Evolutionary conservation across 2,888 invertebrate species (phyloP), one percentile per base, ranked within the genome.

Genomic region (Agrypnus murinus): DNA sequence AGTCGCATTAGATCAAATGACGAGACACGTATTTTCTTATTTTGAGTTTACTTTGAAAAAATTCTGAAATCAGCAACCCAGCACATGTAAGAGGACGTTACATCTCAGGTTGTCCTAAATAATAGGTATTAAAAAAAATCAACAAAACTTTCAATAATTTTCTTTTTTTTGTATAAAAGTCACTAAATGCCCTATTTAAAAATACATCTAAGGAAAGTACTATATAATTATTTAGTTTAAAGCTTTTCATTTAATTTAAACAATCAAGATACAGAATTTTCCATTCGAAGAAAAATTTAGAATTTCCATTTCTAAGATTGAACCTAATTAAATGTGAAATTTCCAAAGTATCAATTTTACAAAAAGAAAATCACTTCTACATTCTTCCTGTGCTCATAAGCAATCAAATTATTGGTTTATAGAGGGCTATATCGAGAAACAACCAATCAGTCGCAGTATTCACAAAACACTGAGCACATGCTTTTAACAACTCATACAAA

Each of bases 401-500:
- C 12, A 46, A 46, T 12, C 14, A 19, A 46, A 46, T 46, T 40
- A 40, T 40, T 40, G n/a, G 40, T 12, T 40, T 25, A 25, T 7
- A 40, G n/a, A 40, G 2, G 7, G 2, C 40, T 4, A 46, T 15
- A 46, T 8, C 19, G 10, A 1, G 12, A 3, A 25, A 48, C 25
- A 48, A 31, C 48, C 25, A 48, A 9, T 48, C 48, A 48, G 25
- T n/a, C n/a, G n/a, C n/a, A n/a, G n/a, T 46, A 12, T n/a, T 48
- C 25, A 48, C 48, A 48, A 3, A n/a, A 48, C 43, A 43, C 12
- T 48, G 48, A 17, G 10, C 48, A 48, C 48, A 19, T 6, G 25
- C 25, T 25, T 25, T n/a, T n/a, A n/a, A 5, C 25, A 14, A 43
- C 25, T 9, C 10, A 48, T 19, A 46, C n/a, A 15, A 12, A n/a